Base-by-base conservation (phyloP, 2,113 vertebrate species). In the Cynoglossus semilaevis region DNA sequence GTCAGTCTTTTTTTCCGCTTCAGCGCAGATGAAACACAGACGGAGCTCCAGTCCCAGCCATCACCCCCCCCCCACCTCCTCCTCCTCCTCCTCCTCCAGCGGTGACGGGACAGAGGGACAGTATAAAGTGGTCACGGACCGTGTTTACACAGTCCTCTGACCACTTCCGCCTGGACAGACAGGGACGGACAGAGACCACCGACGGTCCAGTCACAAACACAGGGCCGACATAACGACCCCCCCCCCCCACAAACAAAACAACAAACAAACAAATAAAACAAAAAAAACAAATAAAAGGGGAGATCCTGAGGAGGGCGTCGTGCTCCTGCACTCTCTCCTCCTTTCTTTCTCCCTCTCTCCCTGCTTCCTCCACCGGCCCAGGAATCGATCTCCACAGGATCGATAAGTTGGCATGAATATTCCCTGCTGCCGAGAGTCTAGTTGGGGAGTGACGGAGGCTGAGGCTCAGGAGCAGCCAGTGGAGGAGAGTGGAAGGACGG, bases 331-430 rank as follows among this genome's bases (percentile, higher is more conserved):
- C 34, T 12, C 80, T 72, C 81, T 76, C 77, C 72, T 77, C 79
- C 77, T 81, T 62, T 88, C 77, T 81, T 62, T 88, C 87, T 85
- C 86, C 89, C 87, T 85, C 88, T 91, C 88, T 88, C 87, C 67
- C 84, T 79, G 75, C 87, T 81, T 41, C 38, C 38, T 13, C 88
- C 87, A 90, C 85, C 89, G 87, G 91, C 88, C 87, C 89, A 81
- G 76, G 89, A 92, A 92, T 92, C 91, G 91, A 92, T 92, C 90
- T 90, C 89, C 83, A 63, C 87, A 86, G 83, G 90, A 91, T 92
- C 91, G 89, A 92, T 92, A 92, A 90, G 85, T 89, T 91, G 86
- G 86, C 90, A 92, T 92, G 91, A 92, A 92, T 92, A 92, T 92
- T 91, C 90, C 90, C 90, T 88, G 89, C 86, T 89, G 86, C 87